Base-by-base conservation (phyloP, 2,113 vertebrate genomes). In the Rhineura floridana region DNA sequence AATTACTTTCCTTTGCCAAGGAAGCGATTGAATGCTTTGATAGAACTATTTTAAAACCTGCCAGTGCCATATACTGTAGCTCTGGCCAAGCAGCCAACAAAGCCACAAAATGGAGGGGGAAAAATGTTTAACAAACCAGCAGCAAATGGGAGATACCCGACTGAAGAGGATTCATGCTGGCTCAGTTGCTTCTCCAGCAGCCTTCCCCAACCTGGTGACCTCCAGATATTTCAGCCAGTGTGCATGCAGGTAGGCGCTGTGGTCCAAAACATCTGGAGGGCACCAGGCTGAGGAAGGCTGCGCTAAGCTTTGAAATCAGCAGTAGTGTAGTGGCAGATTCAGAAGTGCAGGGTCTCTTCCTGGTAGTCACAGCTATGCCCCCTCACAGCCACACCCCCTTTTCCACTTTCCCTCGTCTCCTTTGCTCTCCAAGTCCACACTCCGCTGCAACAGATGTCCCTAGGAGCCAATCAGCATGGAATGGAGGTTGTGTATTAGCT, bases 31-130 rank as follows among this genome's bases (percentile, higher is more conserved):
- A 83, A 0, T 42, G 46, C 83, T 73, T 73, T n/a, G 42, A 83
- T 5, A 17, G 33, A 70, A 28, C 2, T 11, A 3, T 90, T 80
- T 86, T 70, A 87, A 81, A 52, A 76, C 59, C 46, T 83, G 44
- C 62, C 17, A 10, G 3, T 76, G 59, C 23, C 19, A 81, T 42
- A 12, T 0, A 0, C 0, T 4, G 25, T 52, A 0, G 6, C 80
- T 33, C 9, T 25, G 62, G 0, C 0, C 73, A 4, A 63, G 63
- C 62, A 62, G 59, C 11, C 10, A 69, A 0, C 3, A 3, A 75
- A 59, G 69, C 1, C 82, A 1, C 0, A 30, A 23, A 44, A 44
- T 84, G 78, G 86, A 82, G 80, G n/a, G n/a, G n/a, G n/a, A n/a
- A n/a, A n/a, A 55, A 81, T 21, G 12, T 65, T 48, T 73, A 75